Percentiles rank a stretch among this genome's conserved stretches.
These are phyloP conservation scores for Parthenolecanium corni DNA, from an alignment of 2,888 invertebrate genomes.

Conservation along the genomic window DNA sequence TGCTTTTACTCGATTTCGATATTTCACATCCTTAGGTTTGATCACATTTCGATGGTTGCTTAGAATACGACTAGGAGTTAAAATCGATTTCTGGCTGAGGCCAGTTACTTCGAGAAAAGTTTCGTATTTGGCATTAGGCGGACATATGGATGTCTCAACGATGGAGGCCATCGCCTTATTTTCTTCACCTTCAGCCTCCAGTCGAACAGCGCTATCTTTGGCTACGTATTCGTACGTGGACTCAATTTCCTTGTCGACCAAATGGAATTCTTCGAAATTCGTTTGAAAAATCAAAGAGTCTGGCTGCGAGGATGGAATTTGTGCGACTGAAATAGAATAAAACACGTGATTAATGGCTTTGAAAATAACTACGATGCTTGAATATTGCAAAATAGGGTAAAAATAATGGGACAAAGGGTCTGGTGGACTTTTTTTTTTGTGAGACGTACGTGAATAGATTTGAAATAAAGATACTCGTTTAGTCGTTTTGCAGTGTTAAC, in stretches of 20 bases:
- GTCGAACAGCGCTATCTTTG: not conserved
- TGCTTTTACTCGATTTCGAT: constrained; percentile 54
- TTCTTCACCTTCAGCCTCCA: constrained; percentile 44
- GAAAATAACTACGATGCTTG: too few relatives aligned
- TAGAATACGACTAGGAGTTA: constrained; percentile 53
- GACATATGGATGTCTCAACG: constrained; percentile 38
- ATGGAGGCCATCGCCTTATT: constrained; percentile 44
- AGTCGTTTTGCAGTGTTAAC: too few relatives aligned
- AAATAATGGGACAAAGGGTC: too few relatives aligned
- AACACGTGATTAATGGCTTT: too few relatives aligned
- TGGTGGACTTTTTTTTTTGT: too few relatives aligned
- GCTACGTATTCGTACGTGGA: constrained; percentile 32
- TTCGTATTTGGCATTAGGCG: constrained; percentile 48
- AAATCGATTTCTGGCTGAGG: constrained; percentile 64
- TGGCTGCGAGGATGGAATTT: not conserved
- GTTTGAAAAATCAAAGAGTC: constrained; percentile 31
- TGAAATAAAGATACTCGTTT: too few relatives aligned
- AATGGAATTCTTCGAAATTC: constrained; percentile 68
- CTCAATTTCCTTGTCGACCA: constrained; percentile 56
- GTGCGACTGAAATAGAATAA: not conserved
- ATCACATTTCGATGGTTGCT: constrained; percentile 64
- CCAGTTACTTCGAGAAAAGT: constrained; percentile 68
- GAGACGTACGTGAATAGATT: too few relatives aligned
- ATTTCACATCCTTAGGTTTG: constrained; percentile 66
- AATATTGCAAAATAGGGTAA: too few relatives aligned